Conservation (phyloP, 1,140 invertebrate species). For the Drosophila suzukii region DNA sequence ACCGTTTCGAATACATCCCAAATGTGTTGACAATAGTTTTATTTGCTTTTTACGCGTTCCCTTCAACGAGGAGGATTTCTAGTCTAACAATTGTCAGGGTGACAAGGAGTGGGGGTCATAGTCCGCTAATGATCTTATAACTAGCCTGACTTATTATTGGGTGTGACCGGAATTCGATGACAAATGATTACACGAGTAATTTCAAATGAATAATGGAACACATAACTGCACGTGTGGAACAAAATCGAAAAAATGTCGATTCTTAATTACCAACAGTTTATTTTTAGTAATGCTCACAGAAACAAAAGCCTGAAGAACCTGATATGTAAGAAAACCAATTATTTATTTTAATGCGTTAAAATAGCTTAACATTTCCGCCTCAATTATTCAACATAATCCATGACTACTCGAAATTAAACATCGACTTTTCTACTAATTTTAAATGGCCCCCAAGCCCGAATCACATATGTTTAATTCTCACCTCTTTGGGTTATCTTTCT, state of each 20-base stretch:
- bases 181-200: constrained; percentile 20
- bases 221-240: constrained; percentile 14
- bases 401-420: constrained; percentile 5
- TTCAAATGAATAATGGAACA: constrained; percentile 2
- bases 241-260: neutral
- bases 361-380: neutral
- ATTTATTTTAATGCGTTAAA: neutral
- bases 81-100: constrained; percentile 53
- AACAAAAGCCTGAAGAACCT: neutral
- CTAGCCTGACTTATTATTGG: constrained; percentile 32
- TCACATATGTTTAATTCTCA: constrained; percentile 68
- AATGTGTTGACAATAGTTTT: constrained; percentile 77
- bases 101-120: neutral
- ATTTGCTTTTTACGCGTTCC: constrained; percentile 71
- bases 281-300: neutral
- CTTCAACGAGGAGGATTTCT: constrained; percentile 60
- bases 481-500: constrained; percentile 59
- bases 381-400: neutral
- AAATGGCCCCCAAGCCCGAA: neutral
- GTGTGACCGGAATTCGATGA: constrained; percentile 33
- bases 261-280: neutral
- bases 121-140: constrained; percentile 51
- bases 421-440: constrained; percentile 2
- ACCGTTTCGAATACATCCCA: constrained; percentile 40
- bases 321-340: neutral